Percentiles rank a stretch among this genome's conserved stretches.
Conservation (phyloP, 2,888 invertebrate species). For the Mayetiola destructor region DNA sequence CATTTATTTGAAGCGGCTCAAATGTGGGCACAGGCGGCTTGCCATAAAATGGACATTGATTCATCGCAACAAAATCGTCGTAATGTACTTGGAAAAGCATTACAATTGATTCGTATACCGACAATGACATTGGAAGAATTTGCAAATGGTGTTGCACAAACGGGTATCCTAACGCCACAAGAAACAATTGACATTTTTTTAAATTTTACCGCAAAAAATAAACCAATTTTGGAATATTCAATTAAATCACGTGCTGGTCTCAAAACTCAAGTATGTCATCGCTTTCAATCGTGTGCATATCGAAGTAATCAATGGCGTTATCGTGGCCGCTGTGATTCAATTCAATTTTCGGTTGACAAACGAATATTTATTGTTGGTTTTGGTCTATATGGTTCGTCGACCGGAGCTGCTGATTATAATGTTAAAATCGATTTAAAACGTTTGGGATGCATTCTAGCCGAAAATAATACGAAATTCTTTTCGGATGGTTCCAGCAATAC, state of each 20-base stretch:
- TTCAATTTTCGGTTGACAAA: constrained; percentile 91
- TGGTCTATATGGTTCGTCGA: constrained; percentile 90
- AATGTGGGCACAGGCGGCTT: constrained; percentile 88
- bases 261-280: constrained; percentile 85
- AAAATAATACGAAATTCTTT: constrained; percentile 85
- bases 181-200: constrained; percentile 93
- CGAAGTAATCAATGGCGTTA: constrained; percentile 96
- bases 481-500: constrained; percentile 94
- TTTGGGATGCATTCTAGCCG: constrained; percentile 73
- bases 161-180: constrained; percentile 71
- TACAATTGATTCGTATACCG: constrained; percentile 81
- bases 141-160: constrained; percentile 88
- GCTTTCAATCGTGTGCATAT: constrained; percentile 93
- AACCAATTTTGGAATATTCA: constrained; percentile 70
- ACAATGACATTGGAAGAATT: constrained; percentile 89
- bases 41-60: constrained; percentile 67
- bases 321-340: constrained; percentile 88
- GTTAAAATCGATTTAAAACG: constrained; percentile 89
- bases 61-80: constrained; percentile 66
- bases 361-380: constrained; percentile 92
- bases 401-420: constrained; percentile 87
- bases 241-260: constrained; percentile 72
- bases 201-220: constrained; percentile 80
- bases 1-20: constrained; percentile 80
- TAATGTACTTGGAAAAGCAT: constrained; percentile 56